Percentiles rank a stretch among this genome's conserved stretches.
These are phyloP conservation scores for Cercocebus atys DNA, from an alignment of 2,113 vertebrate species.

Conservation along the genomic window DNA sequence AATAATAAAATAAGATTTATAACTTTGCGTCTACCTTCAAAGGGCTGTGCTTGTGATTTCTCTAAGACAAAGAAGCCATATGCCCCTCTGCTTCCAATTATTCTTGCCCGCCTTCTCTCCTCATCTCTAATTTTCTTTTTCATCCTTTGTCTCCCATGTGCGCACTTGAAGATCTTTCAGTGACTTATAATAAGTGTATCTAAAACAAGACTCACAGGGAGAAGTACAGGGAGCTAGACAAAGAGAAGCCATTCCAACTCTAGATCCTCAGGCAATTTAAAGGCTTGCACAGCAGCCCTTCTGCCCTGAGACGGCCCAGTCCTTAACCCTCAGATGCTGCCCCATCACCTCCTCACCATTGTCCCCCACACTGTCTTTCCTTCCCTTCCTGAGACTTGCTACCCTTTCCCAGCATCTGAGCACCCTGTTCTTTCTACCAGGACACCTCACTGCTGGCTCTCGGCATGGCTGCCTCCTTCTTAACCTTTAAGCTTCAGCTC, in stretches of 20 bases:
- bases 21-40: background rate
- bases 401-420: background rate
- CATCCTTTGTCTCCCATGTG: background rate
- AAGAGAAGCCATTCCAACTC: background rate
- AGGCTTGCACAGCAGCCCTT: background rate
- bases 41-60: background rate
- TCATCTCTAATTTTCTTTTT: background rate
- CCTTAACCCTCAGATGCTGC: background rate
- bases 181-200: background rate
- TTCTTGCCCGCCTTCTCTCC: background rate
- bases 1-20: conserved; percentile 39
- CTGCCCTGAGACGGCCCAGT: no score
- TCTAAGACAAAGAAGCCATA: background rate
- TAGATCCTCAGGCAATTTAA: no score
- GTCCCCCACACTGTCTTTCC: background rate
- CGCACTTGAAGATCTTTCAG: background rate
- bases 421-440: background rate
- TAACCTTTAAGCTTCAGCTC: background rate
- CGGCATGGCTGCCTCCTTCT: background rate
- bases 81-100: background rate
- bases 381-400: background rate
- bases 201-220: background rate
- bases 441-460: background rate
- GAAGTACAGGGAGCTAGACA: background rate
- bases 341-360: background rate